Evolutionary conservation across 2,888 invertebrate genomes (phyloP).

Genomic region (Drosophila mayaguana): DNA sequence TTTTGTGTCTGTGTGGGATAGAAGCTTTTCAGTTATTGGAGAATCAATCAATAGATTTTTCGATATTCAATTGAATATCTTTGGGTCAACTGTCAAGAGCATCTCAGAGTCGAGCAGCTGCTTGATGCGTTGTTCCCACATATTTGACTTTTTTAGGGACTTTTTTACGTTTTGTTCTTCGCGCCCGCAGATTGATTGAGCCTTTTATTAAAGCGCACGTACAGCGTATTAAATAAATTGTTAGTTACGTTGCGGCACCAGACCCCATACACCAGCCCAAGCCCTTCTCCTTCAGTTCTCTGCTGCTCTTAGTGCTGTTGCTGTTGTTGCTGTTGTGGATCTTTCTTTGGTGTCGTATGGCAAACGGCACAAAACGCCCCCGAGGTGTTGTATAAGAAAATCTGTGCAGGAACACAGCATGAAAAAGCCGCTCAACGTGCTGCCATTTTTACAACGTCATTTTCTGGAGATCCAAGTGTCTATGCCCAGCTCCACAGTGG

Average conservation of each 20-base stretch:
- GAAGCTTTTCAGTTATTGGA: neutral
- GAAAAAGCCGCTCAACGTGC: constrained; percentile 64
- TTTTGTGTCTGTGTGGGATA: neutral
- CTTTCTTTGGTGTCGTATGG: constrained; percentile 72
- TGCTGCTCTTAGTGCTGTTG: constrained; percentile 13
- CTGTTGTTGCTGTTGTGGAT: constrained; percentile 29
- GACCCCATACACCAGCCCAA: constrained; percentile 36
- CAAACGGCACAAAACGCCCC: constrained; percentile 74
- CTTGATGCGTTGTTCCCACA: constrained; percentile 45
- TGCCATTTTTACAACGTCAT: constrained; percentile 77
- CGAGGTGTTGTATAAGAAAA: constrained; percentile 76
- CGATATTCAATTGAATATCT: constrained; percentile 10
- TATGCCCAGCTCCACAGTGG: constrained; percentile 36
- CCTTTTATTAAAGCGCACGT: constrained; percentile 83
- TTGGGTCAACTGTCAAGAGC: constrained; percentile 43
- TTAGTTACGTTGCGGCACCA: constrained; percentile 80
- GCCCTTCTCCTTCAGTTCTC: constrained; percentile 51
- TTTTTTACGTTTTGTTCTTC: constrained; percentile 51
- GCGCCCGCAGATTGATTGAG: constrained; percentile 77
- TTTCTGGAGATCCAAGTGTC: constrained; percentile 58
- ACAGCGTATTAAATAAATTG: constrained; percentile 84
- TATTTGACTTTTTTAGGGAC: constrained; percentile 43
- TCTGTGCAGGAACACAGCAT: constrained; percentile 55
- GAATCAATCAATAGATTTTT: constrained; percentile 2
- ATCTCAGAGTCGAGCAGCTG: constrained; percentile 54